Base-by-base conservation (phyloP, 1,140 invertebrate genomes). In the Rhyacophila brunnea region DNA sequence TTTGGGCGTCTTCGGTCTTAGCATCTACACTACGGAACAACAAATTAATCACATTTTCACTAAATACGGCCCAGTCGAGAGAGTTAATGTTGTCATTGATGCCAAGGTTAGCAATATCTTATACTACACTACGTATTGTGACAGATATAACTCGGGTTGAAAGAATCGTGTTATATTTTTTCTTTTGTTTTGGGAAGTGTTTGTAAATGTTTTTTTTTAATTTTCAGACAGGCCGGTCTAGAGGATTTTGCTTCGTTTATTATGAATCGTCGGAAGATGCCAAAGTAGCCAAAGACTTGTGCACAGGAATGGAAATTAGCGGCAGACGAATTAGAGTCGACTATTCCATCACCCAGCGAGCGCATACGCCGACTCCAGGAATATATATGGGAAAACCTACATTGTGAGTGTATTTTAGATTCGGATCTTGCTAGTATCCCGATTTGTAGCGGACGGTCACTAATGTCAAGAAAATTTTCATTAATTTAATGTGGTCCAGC, bases 171-270 rank as follows among this genome's bases (percentile, higher is more conserved):
- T n/a, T n/a, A n/a, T n/a, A n/a, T n/a, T n/a, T n/a, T n/a, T n/a
- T n/a, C n/a, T n/a, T n/a, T n/a, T n/a, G n/a, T n/a, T n/a, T n/a
- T n/a, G n/a, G n/a, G n/a, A n/a, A n/a, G n/a, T n/a, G n/a, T n/a
- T n/a, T n/a, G n/a, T n/a, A n/a, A n/a, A n/a, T n/a, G n/a, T n/a
- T n/a, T n/a, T n/a, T 28, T 3, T 28, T 28, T 28, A 9, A 9
- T 28, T 53, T 58, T 64, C 71, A 95, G 89, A 95, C 91, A 67
- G 90, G 90, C 11, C 81, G 94, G 62, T 98, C 96, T 0, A 80
- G 96, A 68, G 96, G 96, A 23, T 99, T 99, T 79, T 93, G 92
- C 62, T 99, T 99, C 80, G 91, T 99, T 19, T 98, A 99, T 78
- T 99, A 91, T 78, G 88, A 91, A 73, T 87, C 84, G 43, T 74